Base-by-base conservation (phyloP, 2,888 invertebrate species). In the Pherbina coryleti region DNA sequence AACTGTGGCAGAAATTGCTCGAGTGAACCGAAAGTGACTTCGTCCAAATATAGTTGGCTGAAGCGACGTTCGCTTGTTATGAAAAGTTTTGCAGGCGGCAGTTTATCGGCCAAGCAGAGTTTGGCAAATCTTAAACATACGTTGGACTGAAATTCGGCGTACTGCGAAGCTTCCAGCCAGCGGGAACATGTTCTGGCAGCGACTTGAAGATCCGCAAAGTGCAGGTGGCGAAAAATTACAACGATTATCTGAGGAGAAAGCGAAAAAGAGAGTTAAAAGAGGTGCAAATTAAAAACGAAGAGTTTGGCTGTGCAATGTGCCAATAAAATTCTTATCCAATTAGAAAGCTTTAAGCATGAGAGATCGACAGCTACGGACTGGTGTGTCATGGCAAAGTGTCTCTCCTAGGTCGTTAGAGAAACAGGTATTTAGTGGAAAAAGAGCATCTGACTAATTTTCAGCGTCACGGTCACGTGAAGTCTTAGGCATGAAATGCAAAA, bases 91-190 rank as follows among this genome's bases (percentile, higher is more conserved):
- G 86, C 86, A 5, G 90, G 89, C 64, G 85, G 81, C 8, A 84
- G 79, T 31, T 85, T 84, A 80, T 90, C 89, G 14, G 87, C 85
- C 3, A 90, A 83, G 37, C 85, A 86, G 0, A 87, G 81, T 79
- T 89, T 88, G 0, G 83, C 80, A 69, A 90, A 89, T 25, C 85
- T 86, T 11, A 90, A 84, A 17, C 82, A 72, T 0, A 86, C 84
- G 34, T 87, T 86, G 5, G 82, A 82, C 37, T 86, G 85, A 51
- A 92, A 91, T 80, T 92, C 91, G 1, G 89, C 89, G 83, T 93
- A 92, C 83, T 93, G 91, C 7, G 93, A 92, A 17, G 94, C 94
- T 79, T 92, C 91, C 81, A 93, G 92, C 94, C 95, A 95, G 0
- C 91, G 89, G 22, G 88, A 91, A 85, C 93, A 93, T 31, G 93